Base-by-base conservation (phyloP, 2,888 invertebrate species). In the Dorcus hopei region DNA sequence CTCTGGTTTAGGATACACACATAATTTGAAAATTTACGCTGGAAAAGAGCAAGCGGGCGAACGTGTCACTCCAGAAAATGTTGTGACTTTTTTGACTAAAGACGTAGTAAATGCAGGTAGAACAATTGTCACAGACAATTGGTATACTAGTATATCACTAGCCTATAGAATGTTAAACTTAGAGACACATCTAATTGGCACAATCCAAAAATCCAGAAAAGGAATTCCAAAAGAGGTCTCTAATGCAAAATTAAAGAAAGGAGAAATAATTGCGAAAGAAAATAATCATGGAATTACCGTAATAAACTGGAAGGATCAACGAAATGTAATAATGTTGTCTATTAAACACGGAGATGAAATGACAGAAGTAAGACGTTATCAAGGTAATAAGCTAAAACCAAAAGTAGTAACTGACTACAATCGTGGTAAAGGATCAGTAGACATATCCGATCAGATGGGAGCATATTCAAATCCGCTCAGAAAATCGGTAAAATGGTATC, bases 121-220 rank as follows among this genome's bases (percentile, higher is more conserved):
- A n/a, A n/a, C n/a, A n/a, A n/a, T n/a, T n/a, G n/a, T n/a, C n/a
- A n/a, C n/a, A n/a, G n/a, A 65, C 45, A 64, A 64, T 52, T 61
- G 61, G 58, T 65, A 64, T 54, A 56, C 65, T 49, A 61, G 61
- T 59, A 2, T 9, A 14, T 19, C 9, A 11, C 1, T 19, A 3
- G 19, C 19, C 19, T 19, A 19, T 11, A 41, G 11, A 11, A 41
- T 41, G 41, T n/a, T 41, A n/a, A 11, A n/a, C 2, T n/a, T 11
- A n/a, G 41, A 41, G n/a, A 41, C 41, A n/a, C 41, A 3, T 41
- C 11, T 41, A 11, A 41, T 41, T n/a, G 41, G 41, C 11, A 41
- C 41, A 11, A 41, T 41, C 3, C 1, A 3, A 41, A 41, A 41
- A 11, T n/a, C 19, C 19, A 19, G 40, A 3, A 40, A 40, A 40